A percentile compares a stretch with the other conserved stretches of the same genome.
Conservation (phyloP, 2,888 invertebrate species). For the Caenorhabditis sp. region DNA sequence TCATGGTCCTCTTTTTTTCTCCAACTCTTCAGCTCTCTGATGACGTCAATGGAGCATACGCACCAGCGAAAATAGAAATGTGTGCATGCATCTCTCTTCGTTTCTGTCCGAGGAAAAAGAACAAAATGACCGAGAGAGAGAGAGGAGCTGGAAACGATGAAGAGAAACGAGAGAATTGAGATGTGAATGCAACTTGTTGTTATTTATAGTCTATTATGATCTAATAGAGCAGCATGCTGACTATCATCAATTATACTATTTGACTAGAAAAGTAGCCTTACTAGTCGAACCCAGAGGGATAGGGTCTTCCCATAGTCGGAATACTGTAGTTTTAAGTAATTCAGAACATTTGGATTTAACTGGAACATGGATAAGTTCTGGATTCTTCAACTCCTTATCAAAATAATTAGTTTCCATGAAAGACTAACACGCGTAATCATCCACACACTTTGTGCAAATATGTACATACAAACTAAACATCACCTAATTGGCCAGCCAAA, state of each 20-base stretch:
- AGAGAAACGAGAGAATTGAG: constrained; percentile 1
- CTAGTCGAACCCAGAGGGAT: too few species aligned
- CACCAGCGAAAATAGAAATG: constrained; percentile 25
- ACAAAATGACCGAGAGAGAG: constrained; percentile 2
- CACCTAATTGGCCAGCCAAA: not conserved
- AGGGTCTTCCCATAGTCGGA: too few species aligned
- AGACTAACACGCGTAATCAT: too few species aligned
- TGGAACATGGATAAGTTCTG: too few species aligned
- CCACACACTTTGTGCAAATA: not conserved
- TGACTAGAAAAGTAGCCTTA: not conserved
- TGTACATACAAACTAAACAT: not conserved
- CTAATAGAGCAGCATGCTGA: too few species aligned
- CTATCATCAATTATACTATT: not conserved
- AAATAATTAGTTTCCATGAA: too few species aligned
- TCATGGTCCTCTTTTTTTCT: constrained; percentile 2
- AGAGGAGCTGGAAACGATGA: constrained; percentile 25
- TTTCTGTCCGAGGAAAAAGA: not conserved
- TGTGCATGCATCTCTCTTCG: not conserved
- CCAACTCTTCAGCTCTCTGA: not conserved
- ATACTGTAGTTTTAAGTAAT: too few species aligned
- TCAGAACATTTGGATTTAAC: too few species aligned
- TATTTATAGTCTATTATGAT: too few species aligned
- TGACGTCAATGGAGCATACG: constrained; percentile 10
- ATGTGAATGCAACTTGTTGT: too few species aligned
- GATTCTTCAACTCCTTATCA: not conserved